Evolutionary conservation across 1,140 invertebrate genomes (phyloP).

Genomic region (Ceratina japonica): DNA sequence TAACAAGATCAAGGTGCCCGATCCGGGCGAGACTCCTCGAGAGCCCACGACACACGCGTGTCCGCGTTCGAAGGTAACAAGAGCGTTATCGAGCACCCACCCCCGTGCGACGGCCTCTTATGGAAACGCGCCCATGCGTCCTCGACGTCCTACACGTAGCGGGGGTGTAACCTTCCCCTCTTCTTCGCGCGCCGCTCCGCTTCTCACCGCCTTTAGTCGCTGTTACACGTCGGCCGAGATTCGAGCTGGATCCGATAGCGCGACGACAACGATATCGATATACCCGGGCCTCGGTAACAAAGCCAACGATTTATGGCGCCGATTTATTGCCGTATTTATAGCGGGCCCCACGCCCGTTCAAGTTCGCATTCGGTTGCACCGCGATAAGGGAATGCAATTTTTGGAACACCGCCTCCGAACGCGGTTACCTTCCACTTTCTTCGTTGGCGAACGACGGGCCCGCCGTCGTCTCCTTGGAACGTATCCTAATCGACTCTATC

Average conservation of each 20-base stretch:
- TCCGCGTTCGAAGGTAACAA: constrained; percentile 60
- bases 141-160: constrained; percentile 62
- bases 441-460: neutral
- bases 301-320: constrained; percentile 61
- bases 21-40: constrained; percentile 54
- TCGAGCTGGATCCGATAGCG: constrained; percentile 56
- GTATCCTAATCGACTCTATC: no score
- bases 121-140: constrained; percentile 67
- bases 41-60: constrained; percentile 63
- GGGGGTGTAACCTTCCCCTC: constrained; percentile 54
- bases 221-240: constrained; percentile 44
- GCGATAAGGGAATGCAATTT: constrained; percentile 39
- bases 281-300: constrained; percentile 53
- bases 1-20: constrained; percentile 52
- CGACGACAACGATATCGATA: constrained; percentile 62
- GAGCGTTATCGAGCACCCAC: constrained; percentile 68
- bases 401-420: constrained; percentile 1
- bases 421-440: neutral
- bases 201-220: neutral
- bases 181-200: constrained; percentile 16
- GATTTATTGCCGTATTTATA: constrained; percentile 65
- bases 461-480: neutral
- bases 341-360: constrained; percentile 18
- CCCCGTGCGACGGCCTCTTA: constrained; percentile 54
- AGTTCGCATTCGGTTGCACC: constrained; percentile 47